Base-by-base conservation (phyloP, 2,113 vertebrate species). In the Aptenodytes forsteri region DNA sequence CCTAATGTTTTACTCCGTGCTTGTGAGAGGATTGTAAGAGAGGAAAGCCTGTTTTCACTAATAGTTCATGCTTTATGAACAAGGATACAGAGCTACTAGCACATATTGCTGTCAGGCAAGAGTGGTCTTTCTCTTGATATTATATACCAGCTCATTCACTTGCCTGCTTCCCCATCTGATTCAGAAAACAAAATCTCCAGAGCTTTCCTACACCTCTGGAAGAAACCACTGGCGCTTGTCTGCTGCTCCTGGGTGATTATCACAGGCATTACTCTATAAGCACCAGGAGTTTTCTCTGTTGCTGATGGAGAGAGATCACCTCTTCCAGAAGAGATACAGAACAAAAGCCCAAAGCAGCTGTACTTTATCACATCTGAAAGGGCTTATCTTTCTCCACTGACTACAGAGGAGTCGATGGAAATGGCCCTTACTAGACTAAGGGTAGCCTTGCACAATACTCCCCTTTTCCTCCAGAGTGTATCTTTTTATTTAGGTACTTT, bases 41-140 rank as follows among this genome's bases (percentile, higher is more conserved):
- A 86, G 47, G 47, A 87, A 96, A 85, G n/a, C 18, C 76, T 90
- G 22, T 66, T 89, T 90, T 87, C 49, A 47, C 94, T 92, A 92
- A 87, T 46, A 87, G 56, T 84, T 93, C 80, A 76, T 71, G 52
- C 76, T 75, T 84, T 78, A 12, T 65, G 69, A 87, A 32, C 69
- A 87, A 72, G 87, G 40, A 72, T 52, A 55, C 40, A 50, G 72
- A 78, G 66, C 36, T 70, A 36, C 64, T 44, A 81, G 80, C n/a
- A 67, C 17, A 58, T 20, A 44, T 7, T 83, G 71, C 50, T 92
- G 80, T 71, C 80, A 94, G 62, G 88, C 75, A 86, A 92, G 64
- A 92, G 7, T 23, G 34, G 18, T 78, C 52, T 84, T 87, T 69
- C 56, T 72, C 59, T 83, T 67, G 21, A 23, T 92, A 40, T 40